Evolutionary conservation across 1,140 invertebrate species (phyloP), one percentile per base, ranked within the genome.

Genomic region (Tetramorium parvispinum): DNA sequence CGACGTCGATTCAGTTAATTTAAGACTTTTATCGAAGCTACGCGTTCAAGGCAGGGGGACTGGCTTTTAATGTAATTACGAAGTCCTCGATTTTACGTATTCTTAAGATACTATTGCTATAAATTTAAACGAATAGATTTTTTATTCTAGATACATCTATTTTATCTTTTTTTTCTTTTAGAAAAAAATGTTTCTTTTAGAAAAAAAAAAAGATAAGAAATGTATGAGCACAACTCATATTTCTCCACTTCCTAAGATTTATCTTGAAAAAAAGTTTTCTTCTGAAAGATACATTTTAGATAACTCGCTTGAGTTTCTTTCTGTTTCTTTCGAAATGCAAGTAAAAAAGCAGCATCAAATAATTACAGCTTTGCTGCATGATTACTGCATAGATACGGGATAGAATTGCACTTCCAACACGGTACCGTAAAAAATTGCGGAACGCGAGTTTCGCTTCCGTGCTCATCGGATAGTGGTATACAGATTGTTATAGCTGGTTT

Each of bases 1-100:
- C 51, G 85, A 63, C n/a, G 68, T 86, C 49, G 88, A 89, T 89
- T 76, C 65, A 87, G 81, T 89, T 83, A 87, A 89, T 85, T 65
- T 46, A 11, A 21, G 53, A 65, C 37, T 76, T 75, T 55, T 59
- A 43, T 76, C 73, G 37, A 16, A 27, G 37, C 37, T n/a, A 37
- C 6, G 27, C 46, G 3, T 18, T 43, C 21, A 43, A 57, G 24
- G n/a, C 10, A 32, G n/a, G 32, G 71, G 10, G 10, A 24, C 13
- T 40, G 21, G 21, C 4, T 24, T 59, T 59, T 16, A 21, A 27
- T 59, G 24, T 59, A 43, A 59, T 76, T 59, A 57, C 32, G 4
- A 51, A 21, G 21, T 40, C 3, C 37, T 73, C 8, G 43, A 53
- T 40, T 55, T 57, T 71, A 0, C 55, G n/a, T 13, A 27, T 37